Conservation (phyloP, 1,140 invertebrate species). For the Nasonia vitripennis region DNA sequence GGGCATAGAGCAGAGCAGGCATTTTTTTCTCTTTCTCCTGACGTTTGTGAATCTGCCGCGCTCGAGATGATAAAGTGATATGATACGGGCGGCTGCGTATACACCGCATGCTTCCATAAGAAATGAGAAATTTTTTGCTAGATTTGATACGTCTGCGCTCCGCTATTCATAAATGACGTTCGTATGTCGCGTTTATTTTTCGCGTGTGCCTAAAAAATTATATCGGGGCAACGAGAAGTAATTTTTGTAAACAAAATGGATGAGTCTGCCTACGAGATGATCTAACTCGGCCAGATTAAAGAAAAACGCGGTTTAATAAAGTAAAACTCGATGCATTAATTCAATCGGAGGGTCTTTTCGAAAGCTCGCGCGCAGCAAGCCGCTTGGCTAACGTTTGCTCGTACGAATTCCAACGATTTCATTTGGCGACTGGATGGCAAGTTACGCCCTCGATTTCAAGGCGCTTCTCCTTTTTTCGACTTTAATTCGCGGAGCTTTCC, state of each 20-base stretch:
- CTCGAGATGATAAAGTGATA: not conserved
- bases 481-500: slow-evolving; percentile 30
- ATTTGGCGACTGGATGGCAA: slow-evolving; percentile 36
- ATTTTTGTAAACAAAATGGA: not conserved
- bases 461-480: not conserved
- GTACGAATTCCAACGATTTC: slow-evolving; percentile 50
- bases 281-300: not conserved
- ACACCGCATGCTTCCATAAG: not conserved
- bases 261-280: too few species aligned
- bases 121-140: slow-evolving; percentile 1
- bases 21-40: not conserved
- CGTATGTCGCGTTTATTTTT: not conserved
- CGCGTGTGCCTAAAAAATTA: not conserved
- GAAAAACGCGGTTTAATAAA: slow-evolving; percentile 12
- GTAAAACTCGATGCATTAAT: slow-evolving; percentile 27
- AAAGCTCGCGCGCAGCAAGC: not conserved
- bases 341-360: not conserved
- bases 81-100: not conserved
- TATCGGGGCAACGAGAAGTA: not conserved
- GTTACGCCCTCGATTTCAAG: slow-evolving; percentile 14
- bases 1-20: too few species aligned
- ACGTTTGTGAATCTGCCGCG: not conserved
- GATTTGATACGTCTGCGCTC: not conserved
- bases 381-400: slow-evolving; percentile 1
- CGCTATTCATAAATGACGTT: not conserved